phyloP scores from a whole-genome alignment of 2,797 vertebrate genomes.

The Tamandua tetradactyla region DNA sequence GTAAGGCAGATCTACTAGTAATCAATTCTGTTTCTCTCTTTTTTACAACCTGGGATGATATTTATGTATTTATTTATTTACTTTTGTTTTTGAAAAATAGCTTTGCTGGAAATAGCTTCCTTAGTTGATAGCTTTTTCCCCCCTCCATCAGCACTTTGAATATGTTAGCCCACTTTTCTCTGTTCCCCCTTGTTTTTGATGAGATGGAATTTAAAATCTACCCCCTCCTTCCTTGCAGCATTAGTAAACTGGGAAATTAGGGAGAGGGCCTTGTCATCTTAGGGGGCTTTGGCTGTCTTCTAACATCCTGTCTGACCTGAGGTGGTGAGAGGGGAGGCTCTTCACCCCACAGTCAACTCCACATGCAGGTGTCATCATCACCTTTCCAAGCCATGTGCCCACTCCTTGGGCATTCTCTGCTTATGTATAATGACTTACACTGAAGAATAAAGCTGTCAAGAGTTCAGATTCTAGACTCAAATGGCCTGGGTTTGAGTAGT shows the following conservation, averaged over 20 bases:
- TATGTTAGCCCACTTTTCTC: no score
- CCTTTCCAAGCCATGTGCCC: not conserved
- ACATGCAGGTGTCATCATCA: no score
- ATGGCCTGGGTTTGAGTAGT: not conserved
- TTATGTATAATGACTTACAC: not conserved
- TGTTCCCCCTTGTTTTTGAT: no score
- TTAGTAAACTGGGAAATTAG: not conserved
- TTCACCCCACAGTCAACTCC: not conserved
- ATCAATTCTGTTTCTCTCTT: no score
- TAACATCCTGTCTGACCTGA: not conserved
- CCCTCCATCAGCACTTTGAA: no score
- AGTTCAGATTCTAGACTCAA: not conserved
- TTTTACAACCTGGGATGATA: no score
- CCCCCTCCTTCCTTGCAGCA: not conserved
- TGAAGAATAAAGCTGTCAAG: accelerated
- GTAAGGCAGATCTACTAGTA: no score
- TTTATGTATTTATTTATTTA: no score
- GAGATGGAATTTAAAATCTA: not conserved
- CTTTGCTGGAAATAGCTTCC: no score
- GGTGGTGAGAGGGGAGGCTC: not conserved
- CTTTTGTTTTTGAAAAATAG: no score
- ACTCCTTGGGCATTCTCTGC: not conserved
- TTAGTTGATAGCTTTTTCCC: no score
- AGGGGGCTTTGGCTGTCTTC: accelerated
- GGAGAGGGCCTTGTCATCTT: not conserved